phyloP scores from a whole-genome alignment of 2,797 vertebrate genomes.

The Adrianichthys oophorus region DNA sequence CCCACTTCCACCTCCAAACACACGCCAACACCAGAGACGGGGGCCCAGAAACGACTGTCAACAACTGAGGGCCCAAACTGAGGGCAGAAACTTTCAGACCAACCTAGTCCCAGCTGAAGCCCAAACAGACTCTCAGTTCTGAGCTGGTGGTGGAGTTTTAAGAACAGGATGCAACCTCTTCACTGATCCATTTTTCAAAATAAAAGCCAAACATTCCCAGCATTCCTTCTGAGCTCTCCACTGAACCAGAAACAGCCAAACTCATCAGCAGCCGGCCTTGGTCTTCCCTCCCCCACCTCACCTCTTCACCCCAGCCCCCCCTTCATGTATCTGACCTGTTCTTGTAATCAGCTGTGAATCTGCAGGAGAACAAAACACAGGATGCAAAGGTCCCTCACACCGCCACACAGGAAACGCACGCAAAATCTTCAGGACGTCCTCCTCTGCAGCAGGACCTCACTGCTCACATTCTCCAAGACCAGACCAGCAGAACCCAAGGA shows the following conservation, averaged over 20 bases:
- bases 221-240: neutral
- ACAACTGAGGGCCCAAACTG: too few relatives aligned
- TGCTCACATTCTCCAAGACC: too few relatives aligned
- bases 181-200: neutral
- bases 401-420: neutral
- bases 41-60: too few relatives aligned
- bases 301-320: too few relatives aligned
- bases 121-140: too few relatives aligned
- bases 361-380: constrained; percentile 62
- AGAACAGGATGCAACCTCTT: neutral
- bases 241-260: too few relatives aligned
- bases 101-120: too few relatives aligned
- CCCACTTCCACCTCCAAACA: constrained; percentile 19
- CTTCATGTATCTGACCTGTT: constrained; percentile 5
- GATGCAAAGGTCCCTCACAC: constrained; percentile 41
- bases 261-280: neutral
- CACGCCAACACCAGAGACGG: too few relatives aligned
- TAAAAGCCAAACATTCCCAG: neutral
- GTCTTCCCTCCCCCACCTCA: neutral
- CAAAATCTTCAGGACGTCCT: constrained; percentile 3
- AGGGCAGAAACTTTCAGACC: too few relatives aligned
- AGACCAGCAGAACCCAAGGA: too few relatives aligned
- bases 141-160: neutral
- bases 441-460: neutral
- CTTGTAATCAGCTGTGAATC: constrained; percentile 51